phyloP scores from a whole-genome alignment of 2,113 vertebrate genomes.

The Notothenia coriiceps region DNA sequence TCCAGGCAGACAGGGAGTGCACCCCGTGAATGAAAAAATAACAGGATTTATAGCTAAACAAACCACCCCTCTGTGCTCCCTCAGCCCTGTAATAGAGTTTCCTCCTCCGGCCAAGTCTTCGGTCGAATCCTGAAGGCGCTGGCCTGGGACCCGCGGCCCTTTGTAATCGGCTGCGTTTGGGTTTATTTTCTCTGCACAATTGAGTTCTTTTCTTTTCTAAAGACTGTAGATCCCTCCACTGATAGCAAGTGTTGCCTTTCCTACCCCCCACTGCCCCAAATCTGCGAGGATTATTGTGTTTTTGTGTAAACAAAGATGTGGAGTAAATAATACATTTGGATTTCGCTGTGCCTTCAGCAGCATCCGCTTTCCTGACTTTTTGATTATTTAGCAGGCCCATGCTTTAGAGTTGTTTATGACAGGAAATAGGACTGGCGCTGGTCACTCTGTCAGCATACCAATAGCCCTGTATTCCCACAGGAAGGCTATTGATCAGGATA shows the following conservation, averaged over 20 bases:
- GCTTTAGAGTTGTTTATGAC: conserved; percentile 61
- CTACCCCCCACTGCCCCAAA: conserved; percentile 37
- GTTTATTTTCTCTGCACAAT: conserved; percentile 78
- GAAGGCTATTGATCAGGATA: conserved; percentile 57
- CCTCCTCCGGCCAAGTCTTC: conserved; percentile 47
- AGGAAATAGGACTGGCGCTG: conserved; percentile 42
- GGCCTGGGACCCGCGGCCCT: conserved; percentile 46
- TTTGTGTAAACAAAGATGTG: conserved; percentile 69
- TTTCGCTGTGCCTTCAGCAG: conserved; percentile 41
- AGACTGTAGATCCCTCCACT: conserved; percentile 68
- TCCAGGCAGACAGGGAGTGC: conserved; percentile 37
- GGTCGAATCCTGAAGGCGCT: conserved; percentile 52
- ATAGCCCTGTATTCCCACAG: conserved; percentile 41
- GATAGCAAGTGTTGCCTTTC: conserved; percentile 61
- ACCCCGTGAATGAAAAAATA: conserved; percentile 59
- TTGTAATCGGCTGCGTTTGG: conserved; percentile 71
- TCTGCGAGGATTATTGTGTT: conserved; percentile 74
- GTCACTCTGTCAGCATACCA: conserved; percentile 41
- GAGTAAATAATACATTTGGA: conserved; percentile 72
- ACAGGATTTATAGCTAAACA: conserved; percentile 60
- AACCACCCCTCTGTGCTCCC: conserved; percentile 51
- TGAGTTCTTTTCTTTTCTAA: conserved; percentile 74
- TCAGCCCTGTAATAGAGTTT: conserved; percentile 61
- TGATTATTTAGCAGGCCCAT: conserved; percentile 55
- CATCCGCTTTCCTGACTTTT: conserved; percentile 43